Evolutionary conservation across 2,888 invertebrate species (phyloP), one percentile per base, ranked within the genome.

Genomic region (Salticus scenicus): DNA sequence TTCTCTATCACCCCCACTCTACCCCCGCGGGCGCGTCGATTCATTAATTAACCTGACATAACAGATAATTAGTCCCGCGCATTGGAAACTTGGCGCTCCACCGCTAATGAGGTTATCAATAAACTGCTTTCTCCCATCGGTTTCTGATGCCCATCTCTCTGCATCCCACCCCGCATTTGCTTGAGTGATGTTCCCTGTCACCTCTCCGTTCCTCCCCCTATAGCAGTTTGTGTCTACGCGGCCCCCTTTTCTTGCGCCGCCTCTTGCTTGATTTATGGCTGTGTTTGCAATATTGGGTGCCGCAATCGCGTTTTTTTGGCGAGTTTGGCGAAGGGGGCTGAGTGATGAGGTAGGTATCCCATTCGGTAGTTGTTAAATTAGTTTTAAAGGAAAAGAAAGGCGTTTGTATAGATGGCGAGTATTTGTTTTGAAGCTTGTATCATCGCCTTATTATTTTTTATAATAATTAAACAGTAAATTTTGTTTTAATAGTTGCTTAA

Each of bases 31-130:
- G 24, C 66, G 42, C 79, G 74, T 71, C 76, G 66, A 72, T 85
- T 85, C 84, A 85, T 85, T 85, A 85, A 85, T 85, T 85, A 85
- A 73, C 84, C 78, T 85, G 84, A 85, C 84, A 70, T 79, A 85
- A 79, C 84, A 79, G 84, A 85, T 85, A 85, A 85, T 85, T 78
- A 85, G 84, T 85, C 84, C 77, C 17, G 63, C 67, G 33, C 57
- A 66, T 67, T 73, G 71, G 76, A 83, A 83, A 76, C 83, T 76
- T 76, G 83, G 71, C 83, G 72, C 83, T 67, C 74, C 30, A 10
- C 41, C 42, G 74, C 51, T 85, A 85, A 85, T 85, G 84, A 85
- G 84, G 84, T 85, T 85, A 85, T 85, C 84, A 85, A 85, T 85
- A 85, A 85, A 74, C 70, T 47, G 42, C 20, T 73, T 72, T 72